These are phyloP conservation scores for Merops nubicus DNA, from an alignment of 2,113 vertebrate species.

Conservation along the genomic window DNA sequence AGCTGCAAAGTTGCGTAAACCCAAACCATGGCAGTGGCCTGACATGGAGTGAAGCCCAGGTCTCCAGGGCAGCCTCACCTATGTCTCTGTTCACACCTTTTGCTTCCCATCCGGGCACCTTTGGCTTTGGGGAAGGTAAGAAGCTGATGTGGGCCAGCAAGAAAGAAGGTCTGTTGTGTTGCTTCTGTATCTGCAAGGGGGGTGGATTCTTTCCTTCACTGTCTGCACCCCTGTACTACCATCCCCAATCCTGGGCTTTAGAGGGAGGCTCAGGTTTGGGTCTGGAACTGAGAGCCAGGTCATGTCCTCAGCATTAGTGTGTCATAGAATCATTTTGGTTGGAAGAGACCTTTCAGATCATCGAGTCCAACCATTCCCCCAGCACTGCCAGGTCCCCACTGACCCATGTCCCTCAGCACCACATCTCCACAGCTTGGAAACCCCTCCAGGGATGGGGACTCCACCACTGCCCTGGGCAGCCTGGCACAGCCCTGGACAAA, in stretches of 20 bases:
- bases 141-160: neutral
- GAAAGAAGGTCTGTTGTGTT: rapidly evolving
- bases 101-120: neutral
- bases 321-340: neutral
- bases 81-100: rapidly evolving
- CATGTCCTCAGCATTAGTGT: neutral
- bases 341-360: neutral
- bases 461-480: too few relatives aligned
- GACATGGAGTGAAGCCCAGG: neutral
- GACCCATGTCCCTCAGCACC: neutral
- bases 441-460: too few relatives aligned
- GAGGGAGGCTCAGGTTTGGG: neutral
- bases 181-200: neutral
- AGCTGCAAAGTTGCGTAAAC: neutral
- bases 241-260: too few relatives aligned
- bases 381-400: neutral
- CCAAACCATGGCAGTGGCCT: neutral
- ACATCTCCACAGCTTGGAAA: too few relatives aligned
- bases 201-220: neutral
- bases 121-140: neutral
- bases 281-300: neutral
- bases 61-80: neutral
- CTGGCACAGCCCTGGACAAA: neutral
- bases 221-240: rapidly evolving
- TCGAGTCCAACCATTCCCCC: neutral